Conservation (phyloP, 2,797 vertebrate genomes). For the Catostomus latipinnis region DNA sequence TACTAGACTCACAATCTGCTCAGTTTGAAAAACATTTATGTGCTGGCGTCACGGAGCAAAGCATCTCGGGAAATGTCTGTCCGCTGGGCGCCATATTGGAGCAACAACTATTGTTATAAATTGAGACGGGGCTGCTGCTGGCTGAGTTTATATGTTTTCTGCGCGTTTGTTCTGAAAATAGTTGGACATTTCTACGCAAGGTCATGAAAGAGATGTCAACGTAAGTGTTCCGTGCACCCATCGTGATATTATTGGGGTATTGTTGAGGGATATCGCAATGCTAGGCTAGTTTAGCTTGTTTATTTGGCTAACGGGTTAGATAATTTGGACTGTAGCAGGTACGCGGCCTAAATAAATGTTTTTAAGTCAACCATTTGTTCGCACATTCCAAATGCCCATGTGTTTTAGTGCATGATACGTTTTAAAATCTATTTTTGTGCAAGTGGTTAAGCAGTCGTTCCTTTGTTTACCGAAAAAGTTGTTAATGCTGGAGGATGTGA, state of each 20-base stretch:
- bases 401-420: background rate
- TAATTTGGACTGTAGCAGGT: background rate
- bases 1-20: no score
- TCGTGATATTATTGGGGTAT: background rate
- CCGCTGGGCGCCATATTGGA: slow-evolving; percentile 70
- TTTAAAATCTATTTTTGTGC: background rate
- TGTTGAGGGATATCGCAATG: slow-evolving; percentile 12
- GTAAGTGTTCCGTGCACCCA: slow-evolving; percentile 71
- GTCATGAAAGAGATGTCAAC: slow-evolving; percentile 93
- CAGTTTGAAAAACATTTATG: slow-evolving; percentile 3
- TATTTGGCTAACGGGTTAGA: slow-evolving; percentile 32
- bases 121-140: slow-evolving; percentile 77
- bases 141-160: slow-evolving; percentile 74
- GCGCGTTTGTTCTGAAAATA: slow-evolving; percentile 63
- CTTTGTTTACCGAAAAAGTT: slow-evolving; percentile 39
- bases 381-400: no score
- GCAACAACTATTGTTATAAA: slow-evolving; percentile 81
- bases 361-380: background rate
- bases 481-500: background rate
- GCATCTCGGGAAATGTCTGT: slow-evolving; percentile 63
- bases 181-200: slow-evolving; percentile 68
- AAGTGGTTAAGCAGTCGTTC: background rate
- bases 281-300: slow-evolving; percentile 49
- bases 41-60: slow-evolving; percentile 52
- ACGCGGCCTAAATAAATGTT: background rate